Conservation (phyloP, 2,113 vertebrate species). For the Proteles cristata region DNA sequence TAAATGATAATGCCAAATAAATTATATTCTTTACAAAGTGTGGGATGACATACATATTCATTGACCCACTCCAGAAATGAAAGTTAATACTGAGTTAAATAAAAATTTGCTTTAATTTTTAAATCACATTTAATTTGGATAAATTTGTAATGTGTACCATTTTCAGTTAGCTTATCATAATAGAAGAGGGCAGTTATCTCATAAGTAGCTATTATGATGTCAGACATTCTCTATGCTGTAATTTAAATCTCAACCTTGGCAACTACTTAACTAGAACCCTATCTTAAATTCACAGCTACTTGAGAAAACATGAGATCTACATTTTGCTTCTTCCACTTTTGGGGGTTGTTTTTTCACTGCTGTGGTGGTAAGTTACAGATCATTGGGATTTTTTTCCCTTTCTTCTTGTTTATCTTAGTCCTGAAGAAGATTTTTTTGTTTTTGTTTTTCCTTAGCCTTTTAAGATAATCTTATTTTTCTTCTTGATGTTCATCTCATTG, state of each 20-base stretch:
- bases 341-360: background rate
- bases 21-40: background rate
- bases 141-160: background rate
- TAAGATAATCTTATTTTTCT: background rate
- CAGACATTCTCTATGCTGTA: background rate
- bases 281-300: background rate
- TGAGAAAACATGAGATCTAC: slow-evolving; percentile 17
- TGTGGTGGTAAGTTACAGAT: slow-evolving; percentile 21
- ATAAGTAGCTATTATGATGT: slow-evolving; percentile 31
- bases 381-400: no score
- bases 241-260: background rate
- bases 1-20: background rate
- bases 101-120: background rate
- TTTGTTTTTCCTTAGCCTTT: background rate
- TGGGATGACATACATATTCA: background rate
- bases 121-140: background rate
- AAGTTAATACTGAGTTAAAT: background rate
- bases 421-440: background rate
- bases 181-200: background rate
- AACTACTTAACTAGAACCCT: background rate
- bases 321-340: background rate
- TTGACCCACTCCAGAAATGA: background rate
- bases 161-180: background rate
- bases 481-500: background rate
- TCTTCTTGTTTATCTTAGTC: background rate